Evolutionary conservation across 2,888 invertebrate genomes (phyloP), one percentile per base, ranked within the genome.

Genomic region (Tridacna crocea): DNA sequence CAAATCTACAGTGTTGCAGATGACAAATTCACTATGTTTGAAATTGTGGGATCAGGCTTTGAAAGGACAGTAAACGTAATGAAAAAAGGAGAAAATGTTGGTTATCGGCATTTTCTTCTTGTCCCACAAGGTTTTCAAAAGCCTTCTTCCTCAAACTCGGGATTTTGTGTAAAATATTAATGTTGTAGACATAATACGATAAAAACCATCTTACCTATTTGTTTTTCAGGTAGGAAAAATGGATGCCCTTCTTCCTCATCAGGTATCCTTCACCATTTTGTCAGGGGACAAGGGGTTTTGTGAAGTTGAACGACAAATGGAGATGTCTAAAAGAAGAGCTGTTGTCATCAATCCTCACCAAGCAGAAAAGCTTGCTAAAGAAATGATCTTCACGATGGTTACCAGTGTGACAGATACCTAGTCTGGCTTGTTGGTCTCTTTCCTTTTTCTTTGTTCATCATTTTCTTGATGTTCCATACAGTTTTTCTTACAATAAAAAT

Each of bases 271-370:
- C 79, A 88, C 88, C 0, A 89, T 90, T 11, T 65, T 90, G 74
- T 90, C 89, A 0, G 90, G 89, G 0, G 90, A 90, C 72, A 87
- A 83, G 61, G 89, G 90, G 8, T 90, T 90, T 72, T 78, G 76
- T 26, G 88, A 90, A 61, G 83, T 90, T 12, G 88, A 89, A 77
- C 75, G 83, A 10, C 88, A 89, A 83, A 78, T 90, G 82, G 63
- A 73, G 46, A 63, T 51, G 26, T 82, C 88, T 1, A 60, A 77
- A 36, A 75, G 90, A 17, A 83, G 75, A 13, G 81, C 85, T 13
- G 78, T 82, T 19, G 88, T 89, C 15, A 82, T 90, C 8, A 80
- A 90, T 58, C 90, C 90, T 13, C 90, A 90, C 58, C 11, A 22
- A 13, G 83, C 88, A 17, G 75, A 76, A n/a, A 72, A 77, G 72